Conservation (phyloP, 2,113 vertebrate species). For the Vanacampus margaritifer region DNA sequence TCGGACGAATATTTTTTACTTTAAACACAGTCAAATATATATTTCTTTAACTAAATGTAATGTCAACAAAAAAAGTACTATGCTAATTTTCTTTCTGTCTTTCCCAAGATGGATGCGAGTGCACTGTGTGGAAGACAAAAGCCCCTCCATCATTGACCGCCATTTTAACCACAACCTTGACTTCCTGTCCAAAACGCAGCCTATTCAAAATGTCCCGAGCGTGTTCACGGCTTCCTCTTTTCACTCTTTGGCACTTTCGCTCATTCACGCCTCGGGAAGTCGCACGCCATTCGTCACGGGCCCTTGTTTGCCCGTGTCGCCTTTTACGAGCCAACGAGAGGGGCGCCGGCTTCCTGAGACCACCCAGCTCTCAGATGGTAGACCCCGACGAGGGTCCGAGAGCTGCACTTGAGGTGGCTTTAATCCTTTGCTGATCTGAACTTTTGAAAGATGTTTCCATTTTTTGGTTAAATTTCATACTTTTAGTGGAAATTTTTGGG, state of each 20-base stretch:
- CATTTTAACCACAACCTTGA: neutral
- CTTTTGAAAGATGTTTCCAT: neutral
- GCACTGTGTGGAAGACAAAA: slow-evolving; percentile 46
- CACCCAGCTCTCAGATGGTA: slow-evolving; percentile 44
- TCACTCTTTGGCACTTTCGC: slow-evolving; percentile 43
- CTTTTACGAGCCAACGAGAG: slow-evolving; percentile 43
- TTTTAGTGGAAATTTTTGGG: neutral
- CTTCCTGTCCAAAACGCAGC: neutral
- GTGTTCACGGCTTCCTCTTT: neutral
- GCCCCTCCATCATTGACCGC: slow-evolving; percentile 19
- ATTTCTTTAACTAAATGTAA: no score
- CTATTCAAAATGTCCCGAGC: neutral
- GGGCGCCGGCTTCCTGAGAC: slow-evolving; percentile 50
- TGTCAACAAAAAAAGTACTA: no score
- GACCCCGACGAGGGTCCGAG: neutral
- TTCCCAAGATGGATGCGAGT: slow-evolving; percentile 38
- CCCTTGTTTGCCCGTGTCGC: slow-evolving; percentile 49
- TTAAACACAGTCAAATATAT: no score
- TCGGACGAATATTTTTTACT: no score
- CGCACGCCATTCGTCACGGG: slow-evolving; percentile 42
- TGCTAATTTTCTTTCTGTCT: neutral
- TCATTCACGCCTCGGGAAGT: slow-evolving; percentile 48
- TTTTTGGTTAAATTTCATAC: neutral
- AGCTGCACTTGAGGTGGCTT: neutral
- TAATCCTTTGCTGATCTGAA: neutral